phyloP scores from a whole-genome alignment of 1,140 invertebrate genomes.

The Scaptomyza pallida region DNA sequence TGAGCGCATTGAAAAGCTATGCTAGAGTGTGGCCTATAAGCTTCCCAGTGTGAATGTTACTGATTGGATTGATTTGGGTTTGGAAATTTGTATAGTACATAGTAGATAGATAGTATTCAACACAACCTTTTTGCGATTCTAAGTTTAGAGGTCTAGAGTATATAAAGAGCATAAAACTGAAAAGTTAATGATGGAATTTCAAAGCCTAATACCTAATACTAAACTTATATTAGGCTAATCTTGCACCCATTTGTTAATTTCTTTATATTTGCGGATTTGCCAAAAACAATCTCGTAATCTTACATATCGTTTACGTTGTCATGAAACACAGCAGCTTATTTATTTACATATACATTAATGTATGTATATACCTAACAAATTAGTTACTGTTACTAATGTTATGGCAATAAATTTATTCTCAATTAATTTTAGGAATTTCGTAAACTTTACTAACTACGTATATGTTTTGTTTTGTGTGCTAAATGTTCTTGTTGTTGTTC shows the following conservation, averaged over 20 bases:
- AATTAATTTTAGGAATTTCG: conserved; percentile 56
- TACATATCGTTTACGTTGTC: conserved; percentile 76
- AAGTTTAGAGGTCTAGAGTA: conserved; percentile 39
- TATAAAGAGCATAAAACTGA: conserved; percentile 57
- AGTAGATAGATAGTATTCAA: conserved; percentile 62
- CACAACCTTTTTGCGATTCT: conserved; percentile 63
- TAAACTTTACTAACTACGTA: conserved; percentile 73
- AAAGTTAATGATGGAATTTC: conserved; percentile 19
- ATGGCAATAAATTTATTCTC: conserved; percentile 40
- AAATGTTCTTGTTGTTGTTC: conserved; percentile 46
- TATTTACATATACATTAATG: conserved; percentile 58
- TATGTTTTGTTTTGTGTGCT: conserved; percentile 41
- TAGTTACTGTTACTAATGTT: conserved; percentile 38
- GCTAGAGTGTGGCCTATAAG: conserved; percentile 39
- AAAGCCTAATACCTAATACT: conserved; percentile 46
- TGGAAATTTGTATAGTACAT: conserved; percentile 39
- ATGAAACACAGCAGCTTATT: conserved; percentile 81
- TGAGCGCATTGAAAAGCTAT: conserved; percentile 68
- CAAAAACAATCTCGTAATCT: conserved; percentile 44
- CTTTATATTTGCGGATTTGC: conserved; percentile 29
- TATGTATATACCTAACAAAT: conserved; percentile 45
- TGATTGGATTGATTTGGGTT: conserved; percentile 39
- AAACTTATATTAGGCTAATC: conserved; percentile 49
- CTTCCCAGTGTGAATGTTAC: conserved; percentile 25
- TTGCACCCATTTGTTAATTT: conserved; percentile 2